Evolutionary conservation across 1,140 invertebrate species (phyloP).

Genomic region (Monochamus saltuarius): DNA sequence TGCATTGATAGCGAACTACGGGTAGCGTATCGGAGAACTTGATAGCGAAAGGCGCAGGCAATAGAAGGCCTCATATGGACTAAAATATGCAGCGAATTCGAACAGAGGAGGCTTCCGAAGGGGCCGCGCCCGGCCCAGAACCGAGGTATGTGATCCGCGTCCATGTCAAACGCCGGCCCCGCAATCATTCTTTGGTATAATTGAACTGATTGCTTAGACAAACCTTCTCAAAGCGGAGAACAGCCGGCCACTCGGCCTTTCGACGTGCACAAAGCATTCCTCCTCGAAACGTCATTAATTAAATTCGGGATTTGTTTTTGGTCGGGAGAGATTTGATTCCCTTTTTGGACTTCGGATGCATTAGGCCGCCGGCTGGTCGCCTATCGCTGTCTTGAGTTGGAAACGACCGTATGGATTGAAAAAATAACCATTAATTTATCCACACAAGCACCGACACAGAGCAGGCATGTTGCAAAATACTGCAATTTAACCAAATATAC

Average conservation of each 20-base stretch:
- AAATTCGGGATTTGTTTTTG: constrained; percentile 53
- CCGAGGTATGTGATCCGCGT: constrained; percentile 40
- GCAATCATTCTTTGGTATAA: constrained; percentile 46
- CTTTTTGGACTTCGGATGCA: constrained; percentile 29
- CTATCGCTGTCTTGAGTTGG: too few species aligned
- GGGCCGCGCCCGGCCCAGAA: constrained; percentile 1
- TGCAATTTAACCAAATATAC: too few species aligned
- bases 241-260: constrained; percentile 25
- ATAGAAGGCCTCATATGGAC: not conserved
- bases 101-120: not conserved
- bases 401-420: too few species aligned
- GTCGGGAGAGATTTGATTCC: constrained; percentile 44
- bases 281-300: constrained; percentile 52
- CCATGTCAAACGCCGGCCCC: constrained; percentile 45
- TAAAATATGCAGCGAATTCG: constrained; percentile 7
- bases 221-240: constrained; percentile 43
- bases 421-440: too few species aligned
- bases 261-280: constrained; percentile 47
- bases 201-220: constrained; percentile 52
- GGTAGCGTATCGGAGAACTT: too few species aligned
- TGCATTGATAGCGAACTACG: too few species aligned
- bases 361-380: too few species aligned
- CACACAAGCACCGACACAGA: too few species aligned
- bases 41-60: too few species aligned
- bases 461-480: too few species aligned